Conservation (phyloP, 1,140 invertebrate species). For the Aricia agestis region DNA sequence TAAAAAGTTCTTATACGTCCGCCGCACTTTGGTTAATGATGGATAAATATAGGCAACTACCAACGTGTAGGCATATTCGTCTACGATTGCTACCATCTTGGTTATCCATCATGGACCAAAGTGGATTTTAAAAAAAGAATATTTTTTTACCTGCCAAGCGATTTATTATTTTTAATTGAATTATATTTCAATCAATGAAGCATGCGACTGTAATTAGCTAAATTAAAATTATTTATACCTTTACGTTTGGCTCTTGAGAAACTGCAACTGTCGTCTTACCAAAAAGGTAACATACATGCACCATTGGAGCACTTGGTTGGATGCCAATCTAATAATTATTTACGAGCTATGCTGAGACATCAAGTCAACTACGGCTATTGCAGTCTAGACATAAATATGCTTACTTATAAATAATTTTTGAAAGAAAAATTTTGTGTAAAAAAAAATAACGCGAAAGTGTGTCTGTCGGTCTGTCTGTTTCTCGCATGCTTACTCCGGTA, state of each 20-base stretch:
- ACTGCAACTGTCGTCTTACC: conserved; percentile 17
- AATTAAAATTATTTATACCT: conserved; percentile 6
- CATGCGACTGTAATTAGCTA: neutral
- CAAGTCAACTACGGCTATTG: neutral
- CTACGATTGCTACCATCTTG: too few species aligned
- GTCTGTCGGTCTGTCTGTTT: too few species aligned
- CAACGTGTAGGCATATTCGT: too few species aligned
- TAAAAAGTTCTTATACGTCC: too few species aligned
- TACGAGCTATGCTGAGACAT: neutral
- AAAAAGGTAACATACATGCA: conserved; percentile 18
- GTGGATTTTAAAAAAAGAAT: too few species aligned
- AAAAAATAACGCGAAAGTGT: neutral
- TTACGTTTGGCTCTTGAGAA: neutral
- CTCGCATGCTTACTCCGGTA: too few species aligned
- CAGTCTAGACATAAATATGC: neutral
- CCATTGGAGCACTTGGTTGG: conserved; percentile 15
- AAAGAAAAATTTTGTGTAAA: neutral
- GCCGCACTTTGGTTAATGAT: too few species aligned
- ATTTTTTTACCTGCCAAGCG: neutral
- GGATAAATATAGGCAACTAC: too few species aligned
- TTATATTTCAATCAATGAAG: neutral
- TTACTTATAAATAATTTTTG: too few species aligned
- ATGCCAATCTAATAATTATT: conserved; percentile 16
- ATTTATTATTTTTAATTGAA: neutral
- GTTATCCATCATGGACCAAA: too few species aligned